Evolutionary conservation across 1,140 invertebrate genomes (phyloP), one percentile per base, ranked within the genome.

Genomic region (Penaeus vannamei): DNA sequence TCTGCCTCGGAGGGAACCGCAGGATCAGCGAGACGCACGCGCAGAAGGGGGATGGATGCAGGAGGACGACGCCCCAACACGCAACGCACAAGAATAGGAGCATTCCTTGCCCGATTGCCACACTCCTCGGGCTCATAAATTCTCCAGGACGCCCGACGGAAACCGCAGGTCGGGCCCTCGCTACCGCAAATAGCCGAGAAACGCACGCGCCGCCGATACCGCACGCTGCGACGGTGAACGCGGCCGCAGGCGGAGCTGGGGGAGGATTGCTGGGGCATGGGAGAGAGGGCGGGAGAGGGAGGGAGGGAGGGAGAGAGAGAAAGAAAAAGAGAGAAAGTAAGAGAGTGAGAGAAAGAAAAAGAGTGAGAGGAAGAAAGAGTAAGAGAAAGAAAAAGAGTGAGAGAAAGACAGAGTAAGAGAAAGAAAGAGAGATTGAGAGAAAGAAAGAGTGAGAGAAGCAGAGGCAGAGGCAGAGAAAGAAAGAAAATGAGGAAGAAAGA

Each of bases 81-180:
- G 53, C 53, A 53, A 53, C 53, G 53, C 53, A 53, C 53, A 53
- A 17, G 53, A 53, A 53, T 53, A 53, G 53, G 53, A 53, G 17
- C 53, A 53, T 53, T 53, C 53, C 53, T 53, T 53, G 53, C 53
- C 53, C 17, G 53, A 53, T 53, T 53, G 53, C 53, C 53, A 53
- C 53, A 53, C 53, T 53, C 53, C 53, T 14, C 53, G 12, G 12
- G 53, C 17, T 53, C 79, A 81, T 81, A 59, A 59, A 81, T 81
- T 81, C 79, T 59, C 46, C n/a, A n/a, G 19, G 79, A 32, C 29
- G 60, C 79, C 22, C 36, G 46, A 81, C 23, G 79, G 79, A 81
- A 81, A 81, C 79, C 79, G 79, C 79, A 81, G 46, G 79, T 81
- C 79, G 46, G 46, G 46, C 46, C 79, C 46, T 60, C 53, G 29